phyloP scores from a whole-genome alignment of 2,888 invertebrate genomes.

The Luperina testacea region DNA sequence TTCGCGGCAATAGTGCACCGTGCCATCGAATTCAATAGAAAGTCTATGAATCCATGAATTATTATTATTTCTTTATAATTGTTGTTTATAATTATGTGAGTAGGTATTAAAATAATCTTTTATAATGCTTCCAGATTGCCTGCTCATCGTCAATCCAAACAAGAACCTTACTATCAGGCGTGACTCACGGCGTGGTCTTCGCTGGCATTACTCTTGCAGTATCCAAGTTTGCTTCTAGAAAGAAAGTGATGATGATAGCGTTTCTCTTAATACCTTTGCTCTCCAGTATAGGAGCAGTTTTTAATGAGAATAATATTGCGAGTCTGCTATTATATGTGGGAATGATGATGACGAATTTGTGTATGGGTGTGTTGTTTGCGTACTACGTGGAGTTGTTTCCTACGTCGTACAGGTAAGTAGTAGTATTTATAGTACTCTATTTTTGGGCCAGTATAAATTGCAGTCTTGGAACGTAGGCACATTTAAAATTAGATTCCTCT shows the following conservation, averaged over 20 bases:
- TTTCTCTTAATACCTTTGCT: slow-evolving; percentile 58
- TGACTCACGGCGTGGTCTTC: slow-evolving; percentile 59
- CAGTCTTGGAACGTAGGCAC: background rate
- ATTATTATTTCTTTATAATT: background rate
- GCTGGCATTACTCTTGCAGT: slow-evolving; percentile 61
- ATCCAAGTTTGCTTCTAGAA: slow-evolving; percentile 65
- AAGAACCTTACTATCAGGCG: slow-evolving; percentile 54
- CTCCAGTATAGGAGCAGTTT: slow-evolving; percentile 62
- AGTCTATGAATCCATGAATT: background rate
- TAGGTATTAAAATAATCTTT: background rate
- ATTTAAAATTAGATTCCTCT: background rate
- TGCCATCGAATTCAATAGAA: background rate
- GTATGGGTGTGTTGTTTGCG: slow-evolving; percentile 65
- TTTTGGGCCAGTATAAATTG: background rate
- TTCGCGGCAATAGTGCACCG: background rate
- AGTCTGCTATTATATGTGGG: slow-evolving; percentile 70
- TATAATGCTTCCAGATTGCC: slow-evolving; percentile 19
- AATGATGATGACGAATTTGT: slow-evolving; percentile 67
- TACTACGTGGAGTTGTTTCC: slow-evolving; percentile 64
- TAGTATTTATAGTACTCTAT: background rate
- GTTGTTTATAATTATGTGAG: background rate
- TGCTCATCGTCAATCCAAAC: slow-evolving; percentile 48
- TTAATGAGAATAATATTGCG: slow-evolving; percentile 57
- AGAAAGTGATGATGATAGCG: slow-evolving; percentile 62
- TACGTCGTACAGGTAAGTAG: slow-evolving; percentile 53